A percentile compares a stretch with the other conserved stretches of the same genome.
Conservation (phyloP, 2,113 vertebrate genomes). For the Microcebus lehilahytsara region DNA sequence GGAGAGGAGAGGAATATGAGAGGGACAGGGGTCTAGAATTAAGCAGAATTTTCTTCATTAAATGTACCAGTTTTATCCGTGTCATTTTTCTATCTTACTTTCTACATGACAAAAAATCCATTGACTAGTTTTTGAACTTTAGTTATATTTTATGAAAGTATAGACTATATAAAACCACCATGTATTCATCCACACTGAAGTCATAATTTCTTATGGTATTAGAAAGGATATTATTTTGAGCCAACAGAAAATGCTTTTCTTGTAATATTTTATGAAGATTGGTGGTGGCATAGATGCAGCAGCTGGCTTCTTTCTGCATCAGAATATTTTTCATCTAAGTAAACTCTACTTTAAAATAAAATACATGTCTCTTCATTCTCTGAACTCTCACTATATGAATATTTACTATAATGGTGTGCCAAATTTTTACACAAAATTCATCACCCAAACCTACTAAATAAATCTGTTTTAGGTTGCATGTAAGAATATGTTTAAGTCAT, state of each 20-base stretch:
- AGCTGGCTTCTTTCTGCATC: neutral
- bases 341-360: constrained; percentile 24
- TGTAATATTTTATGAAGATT: neutral
- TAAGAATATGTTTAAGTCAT: neutral
- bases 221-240: neutral
- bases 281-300: neutral
- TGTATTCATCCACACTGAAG: neutral
- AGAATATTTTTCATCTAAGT: constrained; percentile 30
- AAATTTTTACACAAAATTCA: neutral
- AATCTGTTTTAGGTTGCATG: neutral
- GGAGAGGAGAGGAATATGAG: neutral
- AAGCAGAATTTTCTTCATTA: neutral
- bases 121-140: neutral
- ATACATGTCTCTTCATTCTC: neutral
- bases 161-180: neutral
- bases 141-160: neutral
- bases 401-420: neutral
- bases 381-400: constrained; percentile 11
- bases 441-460: neutral
- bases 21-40: neutral
- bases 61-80: neutral
- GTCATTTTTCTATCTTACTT: neutral
- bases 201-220: neutral
- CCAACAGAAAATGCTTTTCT: neutral
- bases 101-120: neutral